Evolutionary conservation across 2,797 vertebrate genomes (phyloP).

Genomic region (Syngnathus acus): DNA sequence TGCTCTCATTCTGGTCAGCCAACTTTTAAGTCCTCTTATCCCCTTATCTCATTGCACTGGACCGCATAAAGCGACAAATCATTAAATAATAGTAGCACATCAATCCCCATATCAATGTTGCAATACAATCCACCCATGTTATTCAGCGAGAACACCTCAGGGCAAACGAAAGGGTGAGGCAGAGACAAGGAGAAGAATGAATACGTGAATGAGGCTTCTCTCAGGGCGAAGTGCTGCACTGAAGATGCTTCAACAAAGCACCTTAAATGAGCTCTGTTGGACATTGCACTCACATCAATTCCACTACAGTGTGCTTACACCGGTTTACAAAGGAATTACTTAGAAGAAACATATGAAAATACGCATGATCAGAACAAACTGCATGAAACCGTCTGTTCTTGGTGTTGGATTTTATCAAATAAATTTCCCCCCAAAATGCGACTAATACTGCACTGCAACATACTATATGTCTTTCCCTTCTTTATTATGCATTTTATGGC

Average conservation of each 20-base stretch:
- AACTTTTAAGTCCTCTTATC: conserved; percentile 30
- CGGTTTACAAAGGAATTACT: neutral
- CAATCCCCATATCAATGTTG: conserved; percentile 31
- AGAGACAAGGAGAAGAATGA: conserved; percentile 6
- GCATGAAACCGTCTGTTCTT: neutral
- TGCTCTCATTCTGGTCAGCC: conserved; percentile 48
- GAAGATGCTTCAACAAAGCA: conserved; percentile 26
- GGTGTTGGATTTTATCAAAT: no score
- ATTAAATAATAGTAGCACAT: conserved; percentile 38
- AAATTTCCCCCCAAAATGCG: no score
- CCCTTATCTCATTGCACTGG: conserved; percentile 27
- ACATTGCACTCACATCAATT: neutral
- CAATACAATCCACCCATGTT: conserved; percentile 21
- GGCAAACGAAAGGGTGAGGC: conserved; percentile 6
- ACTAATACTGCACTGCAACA: no score
- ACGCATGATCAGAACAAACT: no score
- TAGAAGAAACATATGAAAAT: no score
- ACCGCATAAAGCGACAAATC: conserved; percentile 29
- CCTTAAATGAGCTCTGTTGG: conserved; percentile 6
- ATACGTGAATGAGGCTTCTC: conserved; percentile 19
- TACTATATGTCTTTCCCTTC: no score
- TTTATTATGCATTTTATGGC: no score
- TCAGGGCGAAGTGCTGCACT: conserved; percentile 15
- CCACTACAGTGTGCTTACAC: neutral
- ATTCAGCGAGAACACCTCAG: conserved; percentile 16